Evolutionary conservation across 2,888 invertebrate genomes (phyloP), one percentile per base, ranked within the genome.

Genomic region (Hypercompe scribonia): DNA sequence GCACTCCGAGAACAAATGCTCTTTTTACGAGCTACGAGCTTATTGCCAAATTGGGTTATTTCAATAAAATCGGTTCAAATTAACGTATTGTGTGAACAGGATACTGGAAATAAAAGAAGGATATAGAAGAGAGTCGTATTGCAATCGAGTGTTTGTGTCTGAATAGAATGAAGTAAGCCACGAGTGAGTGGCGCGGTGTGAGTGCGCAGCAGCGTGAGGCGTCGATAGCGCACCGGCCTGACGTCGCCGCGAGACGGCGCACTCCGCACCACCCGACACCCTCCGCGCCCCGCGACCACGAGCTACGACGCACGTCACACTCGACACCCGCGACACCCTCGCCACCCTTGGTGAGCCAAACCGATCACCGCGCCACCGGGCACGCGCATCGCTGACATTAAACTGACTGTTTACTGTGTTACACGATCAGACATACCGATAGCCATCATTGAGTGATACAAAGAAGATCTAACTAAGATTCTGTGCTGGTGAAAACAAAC

Each of bases 401-500:
- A 82, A 83, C 88, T 87, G 88, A 89, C 88, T 89, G 86, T 87
- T 88, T 85, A 84, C 82, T 84, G 90, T 88, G 89, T 81, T 81
- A 75, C 78, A 79, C 77, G 72, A 81, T 72, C 77, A 80, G 82
- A 78, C 68, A 74, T 72, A 73, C 46, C 73, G 65, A 74, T 75
- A 76, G 78, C 77, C 82, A 84, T 84, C 80, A 75, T 82, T 80
- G 83, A 86, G 90, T 88, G 88, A 82, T 54, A 24, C 11, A 11
- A 54, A 54, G 79, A 80, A 84, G 77, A 83, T 86, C 78, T 75
- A 78, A 86, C 85, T 83, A 71, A 73, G 80, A 87, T 87, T 83
- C 77, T 77, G 82, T 81, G 86, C 86, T 85, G 89, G 94, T 94
- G 94, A 94, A 95, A 94, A 95, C 93, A 95, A 95, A 95, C 94